Percentiles rank a stretch among this genome's conserved stretches.
Evolutionary conservation across 2,888 invertebrate genomes (phyloP).

Genomic region (Troides aeacus): DNA sequence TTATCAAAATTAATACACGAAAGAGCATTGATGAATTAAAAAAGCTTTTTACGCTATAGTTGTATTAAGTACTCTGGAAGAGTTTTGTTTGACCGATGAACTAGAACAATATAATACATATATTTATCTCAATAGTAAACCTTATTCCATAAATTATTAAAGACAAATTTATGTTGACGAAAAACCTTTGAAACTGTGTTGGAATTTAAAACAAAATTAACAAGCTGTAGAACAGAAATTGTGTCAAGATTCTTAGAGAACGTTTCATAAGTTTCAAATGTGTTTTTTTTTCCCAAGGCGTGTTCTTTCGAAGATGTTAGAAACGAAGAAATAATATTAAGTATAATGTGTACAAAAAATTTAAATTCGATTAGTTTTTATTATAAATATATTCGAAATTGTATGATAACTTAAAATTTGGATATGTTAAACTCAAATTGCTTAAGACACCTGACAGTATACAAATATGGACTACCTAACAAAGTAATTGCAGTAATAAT

Average conservation of each 20-base stretch:
- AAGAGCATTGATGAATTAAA: background rate
- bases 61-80: background rate
- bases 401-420: background rate
- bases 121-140: background rate
- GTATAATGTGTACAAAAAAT: background rate
- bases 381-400: too few species aligned
- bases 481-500: slow-evolving; percentile 12
- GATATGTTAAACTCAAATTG: background rate
- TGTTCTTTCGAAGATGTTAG: slow-evolving; percentile 8
- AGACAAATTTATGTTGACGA: slow-evolving; percentile 16
- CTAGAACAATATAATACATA: background rate
- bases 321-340: background rate
- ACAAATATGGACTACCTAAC: slow-evolving; percentile 5
- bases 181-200: slow-evolving; percentile 18
- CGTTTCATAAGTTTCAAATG: slow-evolving; percentile 25
- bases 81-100: background rate
- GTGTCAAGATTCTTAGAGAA: slow-evolving; percentile 29
- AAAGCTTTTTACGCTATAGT: background rate
- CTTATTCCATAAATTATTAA: background rate
- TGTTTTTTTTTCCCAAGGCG: slow-evolving; percentile 17
- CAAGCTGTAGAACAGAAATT: slow-evolving; percentile 27
- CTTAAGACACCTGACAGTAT: slow-evolving; percentile 7
- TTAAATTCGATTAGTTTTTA: background rate
- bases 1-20: background rate
- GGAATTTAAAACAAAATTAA: slow-evolving; percentile 27